Percentiles rank a stretch among this genome's conserved stretches.
phyloP scores from a whole-genome alignment of 2,888 invertebrate species.

The Troilus luridus region DNA sequence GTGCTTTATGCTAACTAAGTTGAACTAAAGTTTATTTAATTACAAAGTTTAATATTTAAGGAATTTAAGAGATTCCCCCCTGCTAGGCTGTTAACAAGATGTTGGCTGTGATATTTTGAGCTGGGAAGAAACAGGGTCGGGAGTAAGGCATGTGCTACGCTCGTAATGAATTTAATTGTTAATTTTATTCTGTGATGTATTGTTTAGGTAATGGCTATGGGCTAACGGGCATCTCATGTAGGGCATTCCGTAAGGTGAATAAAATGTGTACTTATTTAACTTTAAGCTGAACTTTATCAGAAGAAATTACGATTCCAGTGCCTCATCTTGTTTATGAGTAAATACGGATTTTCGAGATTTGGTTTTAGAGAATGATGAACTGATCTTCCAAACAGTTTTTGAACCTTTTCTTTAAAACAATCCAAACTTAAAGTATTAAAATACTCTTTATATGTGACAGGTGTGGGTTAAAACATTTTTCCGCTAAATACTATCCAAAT shows the following conservation, averaged over 20 bases:
- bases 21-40: not conserved
- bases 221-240: not conserved
- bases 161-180: slow-evolving; percentile 58
- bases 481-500: not conserved
- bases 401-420: not conserved
- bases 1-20: slow-evolving; percentile 51
- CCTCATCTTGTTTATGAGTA: slow-evolving; percentile 63
- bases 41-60: slow-evolving; percentile 49
- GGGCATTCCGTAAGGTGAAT: slow-evolving; percentile 46
- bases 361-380: slow-evolving; percentile 14
- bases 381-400: slow-evolving; percentile 47
- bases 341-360: slow-evolving; percentile 60
- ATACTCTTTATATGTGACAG: not conserved
- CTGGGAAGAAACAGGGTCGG: slow-evolving; percentile 59
- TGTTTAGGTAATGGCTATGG: slow-evolving; percentile 47
- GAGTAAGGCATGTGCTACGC: slow-evolving; percentile 26
- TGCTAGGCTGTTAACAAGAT: slow-evolving; percentile 49
- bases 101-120: slow-evolving; percentile 61
- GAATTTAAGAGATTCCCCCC: slow-evolving; percentile 38
- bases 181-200: slow-evolving; percentile 60
- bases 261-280: slow-evolving; percentile 43
- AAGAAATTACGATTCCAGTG: slow-evolving; percentile 41
- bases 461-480: not conserved
- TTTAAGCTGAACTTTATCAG: slow-evolving; percentile 22
- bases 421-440: not conserved